Evolutionary conservation across 2,113 vertebrate species (phyloP), one percentile per base, ranked within the genome.

Genomic region (Thryonomys swinderianus): DNA sequence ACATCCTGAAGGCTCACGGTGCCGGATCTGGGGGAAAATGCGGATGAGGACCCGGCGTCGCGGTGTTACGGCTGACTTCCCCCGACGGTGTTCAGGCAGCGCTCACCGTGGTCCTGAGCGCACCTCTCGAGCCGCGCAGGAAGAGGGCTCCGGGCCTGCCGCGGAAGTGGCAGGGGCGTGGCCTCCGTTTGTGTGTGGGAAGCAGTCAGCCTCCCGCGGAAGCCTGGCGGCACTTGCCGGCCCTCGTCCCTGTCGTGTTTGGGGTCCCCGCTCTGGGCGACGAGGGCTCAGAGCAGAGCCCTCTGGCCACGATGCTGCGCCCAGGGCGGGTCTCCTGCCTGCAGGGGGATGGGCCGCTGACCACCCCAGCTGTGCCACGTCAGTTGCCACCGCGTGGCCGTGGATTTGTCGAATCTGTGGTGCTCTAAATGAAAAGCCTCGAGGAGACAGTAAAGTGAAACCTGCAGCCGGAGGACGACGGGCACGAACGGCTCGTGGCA

Each of bases 351-450:
- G 5, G 48, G 48, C 48, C 10, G 48, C 48, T 51, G 48, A 51
- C 48, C 48, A 51, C 10, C 48, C 10, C 48, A 61, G 59, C 59
- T 6, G 5, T 6, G 23, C 69, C 27, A 7, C 11, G 42, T 30
- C 16, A 5, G 34, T 5, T 32, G 23, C 25, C 3, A 0, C 6
- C 7, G 3, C 34, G 16, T 12, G 25, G 48, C 0, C 0, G 8
- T 0, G 12, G n/a, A 17, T 5, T 85, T 53, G 55, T 51, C 37
- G 25, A 8, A 13, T 74, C 95, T 45, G 37, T 10, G 7, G 34
- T 21, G 14, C 51, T 76, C 42, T 11, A 79, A 64, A 51, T 37
- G n/a, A 51, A 57, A 85, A 78, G 40, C n/a, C 27, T 27, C 34
- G 13, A 14, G 10, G 48, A 17, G 82, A 21, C 84, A 81, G 76